Evolutionary conservation across 2,888 invertebrate species (phyloP), one percentile per base, ranked within the genome.

Genomic region (Xiphydria camelus): DNA sequence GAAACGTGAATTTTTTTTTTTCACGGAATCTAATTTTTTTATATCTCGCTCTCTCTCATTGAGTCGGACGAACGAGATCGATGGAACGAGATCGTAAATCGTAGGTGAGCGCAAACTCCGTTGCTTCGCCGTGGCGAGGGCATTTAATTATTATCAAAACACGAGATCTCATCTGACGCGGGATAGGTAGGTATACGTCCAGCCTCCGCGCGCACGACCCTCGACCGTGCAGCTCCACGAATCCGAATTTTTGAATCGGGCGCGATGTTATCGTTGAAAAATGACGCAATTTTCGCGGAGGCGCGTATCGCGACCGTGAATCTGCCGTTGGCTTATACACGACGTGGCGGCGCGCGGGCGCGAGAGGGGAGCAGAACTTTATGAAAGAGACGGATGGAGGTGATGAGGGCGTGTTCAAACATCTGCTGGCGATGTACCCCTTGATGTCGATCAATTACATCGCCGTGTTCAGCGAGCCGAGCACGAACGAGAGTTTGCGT

Each of bases 401-500:
- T 50, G n/a, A n/a, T n/a, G 64, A 64, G 64, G 65, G 62, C 59
- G 62, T 61, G 59, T 61, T 61, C 59, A 55, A 66, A 64, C 66
- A 66, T 66, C 66, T 66, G 66, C 63, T 59, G 38, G 60, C 64
- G 63, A 66, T 66, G 66, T 64, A 61, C 58, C 64, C 65, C 57
- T 60, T 66, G 53, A 57, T 62, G 59, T 64, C 66, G 63, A 66
- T 66, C 66, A 64, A 62, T 65, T 66, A 64, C 55, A 56, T 45
- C 50, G 50, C 35, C 54, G 40, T 47, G 56, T 53, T 53, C 44
- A 47, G 45, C 43, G 29, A 12, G 15, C 9, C 12, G 9, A 12
- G 29, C 12, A 29, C n/a, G n/a, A n/a, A n/a, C n/a, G n/a, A n/a
- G 15, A 29, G 29, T 45, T 48, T 39, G 41, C 20, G 38, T 37